phyloP scores from a whole-genome alignment of 2,888 invertebrate species.

The Piscicola geometra region DNA sequence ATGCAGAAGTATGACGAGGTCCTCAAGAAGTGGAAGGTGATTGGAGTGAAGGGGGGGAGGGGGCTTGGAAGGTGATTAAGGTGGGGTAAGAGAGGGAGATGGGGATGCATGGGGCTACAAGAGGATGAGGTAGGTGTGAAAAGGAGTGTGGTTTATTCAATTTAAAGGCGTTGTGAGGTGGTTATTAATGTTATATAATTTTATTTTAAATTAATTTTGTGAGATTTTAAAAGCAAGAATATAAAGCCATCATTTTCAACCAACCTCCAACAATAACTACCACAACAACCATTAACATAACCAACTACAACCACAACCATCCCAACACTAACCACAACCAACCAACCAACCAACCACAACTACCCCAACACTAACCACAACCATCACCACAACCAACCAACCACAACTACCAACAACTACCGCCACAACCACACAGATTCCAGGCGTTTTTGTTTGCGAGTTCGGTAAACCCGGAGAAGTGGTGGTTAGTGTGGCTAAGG shows the following conservation, averaged over 20 bases:
- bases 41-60: background rate
- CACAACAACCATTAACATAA: too few species aligned
- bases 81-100: too few species aligned
- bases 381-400: background rate
- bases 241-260: too few species aligned
- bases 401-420: background rate
- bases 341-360: background rate
- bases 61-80: background rate
- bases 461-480: conserved; percentile 20
- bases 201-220: too few species aligned
- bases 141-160: too few species aligned
- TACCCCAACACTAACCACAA: background rate
- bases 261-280: too few species aligned
- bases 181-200: too few species aligned
- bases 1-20: background rate
- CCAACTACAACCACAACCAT: too few species aligned
- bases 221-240: too few species aligned
- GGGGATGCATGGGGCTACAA: too few species aligned
- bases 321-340: background rate
- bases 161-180: too few species aligned
- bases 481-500: conserved; percentile 1
- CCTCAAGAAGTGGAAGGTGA: conserved; percentile 11
- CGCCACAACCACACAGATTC: background rate
- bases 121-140: too few species aligned
- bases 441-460: background rate